These are phyloP conservation scores for Sardinella longiceps DNA, from an alignment of 2,797 vertebrate species.

Conservation along the genomic window DNA sequence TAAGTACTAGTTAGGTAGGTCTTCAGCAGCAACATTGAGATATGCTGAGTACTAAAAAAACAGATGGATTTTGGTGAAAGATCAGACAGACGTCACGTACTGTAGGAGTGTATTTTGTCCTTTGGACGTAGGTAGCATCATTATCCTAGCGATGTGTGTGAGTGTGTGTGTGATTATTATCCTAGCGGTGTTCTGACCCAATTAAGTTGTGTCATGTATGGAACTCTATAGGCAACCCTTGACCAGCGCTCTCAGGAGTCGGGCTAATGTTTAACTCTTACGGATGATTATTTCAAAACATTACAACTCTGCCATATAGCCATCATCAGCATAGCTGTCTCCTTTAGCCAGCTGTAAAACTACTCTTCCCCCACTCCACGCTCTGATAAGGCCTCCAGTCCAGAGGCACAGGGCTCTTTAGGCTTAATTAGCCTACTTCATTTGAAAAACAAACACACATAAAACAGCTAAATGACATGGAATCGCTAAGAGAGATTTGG, in stretches of 20 bases:
- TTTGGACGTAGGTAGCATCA: neutral
- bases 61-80: neutral
- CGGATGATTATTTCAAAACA: constrained; percentile 62
- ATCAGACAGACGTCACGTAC: too few species aligned
- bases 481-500: neutral
- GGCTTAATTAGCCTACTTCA: neutral
- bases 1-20: too few species aligned
- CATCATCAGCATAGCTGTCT: neutral
- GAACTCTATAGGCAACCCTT: constrained; percentile 64
- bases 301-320: neutral
- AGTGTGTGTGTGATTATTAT: too few species aligned
- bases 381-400: neutral
- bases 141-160: too few species aligned
- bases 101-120: neutral
- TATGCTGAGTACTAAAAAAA: neutral
- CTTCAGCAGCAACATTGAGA: neutral
- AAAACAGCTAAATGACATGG: neutral
- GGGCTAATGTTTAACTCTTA: constrained; percentile 71
- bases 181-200: constrained; percentile 30
- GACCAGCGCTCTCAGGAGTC: constrained; percentile 57
- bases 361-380: neutral
- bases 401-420: neutral
- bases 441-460: neutral
- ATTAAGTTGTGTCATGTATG: constrained; percentile 42
- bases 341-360: neutral